Conservation (phyloP, 2,888 invertebrate species). For the Stenodera caucasica region DNA sequence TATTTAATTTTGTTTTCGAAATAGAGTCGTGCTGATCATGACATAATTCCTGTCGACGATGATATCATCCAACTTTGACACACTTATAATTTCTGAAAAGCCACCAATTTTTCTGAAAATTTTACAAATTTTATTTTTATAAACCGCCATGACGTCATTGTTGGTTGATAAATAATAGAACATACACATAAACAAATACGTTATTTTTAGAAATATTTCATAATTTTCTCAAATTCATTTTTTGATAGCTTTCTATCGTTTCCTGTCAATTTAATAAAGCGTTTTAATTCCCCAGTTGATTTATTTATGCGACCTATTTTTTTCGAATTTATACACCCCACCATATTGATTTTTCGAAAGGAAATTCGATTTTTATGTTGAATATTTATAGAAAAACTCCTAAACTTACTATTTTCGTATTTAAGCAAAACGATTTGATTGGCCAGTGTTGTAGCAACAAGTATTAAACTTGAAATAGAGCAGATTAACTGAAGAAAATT, state of each 20-base stretch:
- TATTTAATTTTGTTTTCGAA: no score
- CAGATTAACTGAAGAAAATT: no score
- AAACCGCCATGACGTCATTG: not conserved
- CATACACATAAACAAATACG: not conserved
- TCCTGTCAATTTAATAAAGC: not conserved
- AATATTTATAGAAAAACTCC: constrained; percentile 3
- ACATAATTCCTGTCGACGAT: not conserved
- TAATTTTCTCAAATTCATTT: not conserved
- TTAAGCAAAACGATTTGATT: not conserved
- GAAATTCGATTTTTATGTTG: not conserved
- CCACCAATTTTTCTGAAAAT: not conserved
- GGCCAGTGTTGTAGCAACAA: not conserved
- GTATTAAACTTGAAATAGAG: not conserved
- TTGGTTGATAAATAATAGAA: not conserved
- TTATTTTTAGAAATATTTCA: not conserved
- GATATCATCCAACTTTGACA: constrained; percentile 8
- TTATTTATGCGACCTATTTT: not conserved
- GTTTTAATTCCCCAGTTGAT: not conserved
- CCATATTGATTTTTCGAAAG: not conserved
- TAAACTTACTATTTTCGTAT: not conserved
- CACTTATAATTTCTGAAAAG: not conserved
- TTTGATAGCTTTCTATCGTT: not conserved
- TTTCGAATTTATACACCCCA: not conserved
- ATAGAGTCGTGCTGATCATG: not conserved
- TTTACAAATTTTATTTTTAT: not conserved